phyloP scores from a whole-genome alignment of 2,888 invertebrate genomes.

The Acrobasis repandana region DNA sequence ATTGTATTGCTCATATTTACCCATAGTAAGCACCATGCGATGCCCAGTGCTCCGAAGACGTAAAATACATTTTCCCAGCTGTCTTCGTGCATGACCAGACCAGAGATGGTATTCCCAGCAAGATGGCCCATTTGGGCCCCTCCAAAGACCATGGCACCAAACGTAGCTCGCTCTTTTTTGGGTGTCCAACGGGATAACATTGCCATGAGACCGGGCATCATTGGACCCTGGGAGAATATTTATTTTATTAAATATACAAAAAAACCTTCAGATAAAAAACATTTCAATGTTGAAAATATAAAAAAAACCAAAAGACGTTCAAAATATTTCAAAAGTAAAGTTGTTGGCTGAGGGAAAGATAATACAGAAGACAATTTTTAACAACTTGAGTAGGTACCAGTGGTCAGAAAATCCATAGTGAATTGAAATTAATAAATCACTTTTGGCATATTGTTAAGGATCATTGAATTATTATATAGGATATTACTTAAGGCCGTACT shows the following conservation, averaged over 20 bases:
- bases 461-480: no score
- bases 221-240: conserved; percentile 72
- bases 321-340: no score
- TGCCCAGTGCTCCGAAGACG: conserved; percentile 78
- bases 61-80: conserved; percentile 84
- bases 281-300: no score
- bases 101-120: conserved; percentile 77
- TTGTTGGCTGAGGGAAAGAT: no score
- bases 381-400: no score
- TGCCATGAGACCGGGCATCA: conserved; percentile 84
- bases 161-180: conserved; percentile 77
- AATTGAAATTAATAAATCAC: no score
- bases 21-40: conserved; percentile 80
- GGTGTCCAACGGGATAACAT: conserved; percentile 85
- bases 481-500: no score
- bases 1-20: conserved; percentile 45
- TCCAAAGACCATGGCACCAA: conserved; percentile 83
- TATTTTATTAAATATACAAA: not conserved
- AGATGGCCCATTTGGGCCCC: conserved; percentile 83
- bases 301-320: no score
- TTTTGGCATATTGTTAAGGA: no score
- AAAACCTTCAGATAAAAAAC: not conserved
- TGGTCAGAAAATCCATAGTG: no score
- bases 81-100: conserved; percentile 74
- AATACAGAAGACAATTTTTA: no score